Base-by-base conservation (phyloP, 2,888 invertebrate species). In the Crioceris asparagi region DNA sequence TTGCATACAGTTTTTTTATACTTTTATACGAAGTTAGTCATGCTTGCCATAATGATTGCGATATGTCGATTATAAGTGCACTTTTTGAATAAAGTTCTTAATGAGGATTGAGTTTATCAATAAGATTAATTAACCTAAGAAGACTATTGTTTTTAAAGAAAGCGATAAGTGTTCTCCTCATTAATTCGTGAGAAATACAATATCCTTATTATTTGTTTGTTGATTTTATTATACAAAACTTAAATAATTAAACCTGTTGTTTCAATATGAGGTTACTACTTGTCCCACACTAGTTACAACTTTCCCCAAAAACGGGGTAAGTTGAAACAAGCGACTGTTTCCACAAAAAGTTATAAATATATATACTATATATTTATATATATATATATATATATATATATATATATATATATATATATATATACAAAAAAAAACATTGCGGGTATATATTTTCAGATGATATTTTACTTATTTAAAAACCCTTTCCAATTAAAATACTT, bases 391-490 rank as follows among this genome's bases (percentile, higher is more conserved):
- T n/a, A n/a, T n/a, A n/a, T n/a, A n/a, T n/a, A n/a, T n/a, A n/a
- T n/a, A n/a, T n/a, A n/a, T n/a, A n/a, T n/a, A n/a, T n/a, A n/a
- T n/a, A n/a, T n/a, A n/a, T n/a, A n/a, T 21, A 21, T 7, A 7
- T 21, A 21, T 21, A 21, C 7, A 21, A 10, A 7, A 7, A 21
- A 10, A 10, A 21, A 21, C 6, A 21, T 7, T 21, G 21, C 10
- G 6, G 21, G 21, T 7, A 21, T 21, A 21, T 21, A 21, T 21
- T 21, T 21, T 21, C 21, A 21, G 10, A 21, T 21, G 10, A 10
- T 16, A 10, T 14, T n/a, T 3, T 16, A 23, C 12, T 25, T 17
- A 35, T 15, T 17, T 41, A 17, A 10, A 31, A 36, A n/a, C n/a
- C n/a, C n/a, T n/a, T n/a, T n/a, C n/a, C n/a, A n/a, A n/a, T n/a